Evolutionary conservation across 2,888 invertebrate species (phyloP).

Genomic region (Meganola albula): DNA sequence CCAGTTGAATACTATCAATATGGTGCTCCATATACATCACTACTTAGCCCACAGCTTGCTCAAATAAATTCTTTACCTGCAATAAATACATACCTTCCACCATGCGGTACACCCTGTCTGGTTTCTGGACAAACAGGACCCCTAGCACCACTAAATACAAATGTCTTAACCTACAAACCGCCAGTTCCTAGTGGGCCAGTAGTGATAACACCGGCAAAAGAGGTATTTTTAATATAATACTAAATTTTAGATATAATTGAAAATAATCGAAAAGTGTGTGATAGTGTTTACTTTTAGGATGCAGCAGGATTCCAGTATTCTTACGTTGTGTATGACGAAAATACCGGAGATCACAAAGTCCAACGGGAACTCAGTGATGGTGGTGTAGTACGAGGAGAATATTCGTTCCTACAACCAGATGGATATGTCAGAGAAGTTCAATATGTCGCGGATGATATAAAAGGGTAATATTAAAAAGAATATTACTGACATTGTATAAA

Average conservation of each 20-base stretch:
- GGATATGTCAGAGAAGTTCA: conserved; percentile 72
- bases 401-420: conserved; percentile 74
- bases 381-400: conserved; percentile 70
- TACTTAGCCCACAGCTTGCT: conserved; percentile 37
- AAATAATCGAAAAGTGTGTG: not conserved
- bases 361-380: conserved; percentile 75
- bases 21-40: conserved; percentile 38
- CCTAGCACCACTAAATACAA: conserved; percentile 33
- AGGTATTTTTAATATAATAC: conserved; percentile 28
- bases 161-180: conserved; percentile 45
- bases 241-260: not conserved
- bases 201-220: conserved; percentile 38
- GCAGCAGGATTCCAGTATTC: conserved; percentile 60
- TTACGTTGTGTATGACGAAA: conserved; percentile 73
- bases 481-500: no score
- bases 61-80: conserved; percentile 40
- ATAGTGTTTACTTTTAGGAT: conserved; percentile 37
- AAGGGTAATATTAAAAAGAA: conserved; percentile 48
- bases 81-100: conserved; percentile 34
- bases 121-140: conserved; percentile 35
- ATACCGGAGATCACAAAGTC: conserved; percentile 74
- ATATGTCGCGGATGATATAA: conserved; percentile 72
- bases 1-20: conserved; percentile 49
- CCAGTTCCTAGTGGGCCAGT: conserved; percentile 42
- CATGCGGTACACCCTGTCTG: conserved; percentile 56